Evolutionary conservation across 2,113 vertebrate species (phyloP), one percentile per base, ranked within the genome.

Genomic region (Myotis brandtii): DNA sequence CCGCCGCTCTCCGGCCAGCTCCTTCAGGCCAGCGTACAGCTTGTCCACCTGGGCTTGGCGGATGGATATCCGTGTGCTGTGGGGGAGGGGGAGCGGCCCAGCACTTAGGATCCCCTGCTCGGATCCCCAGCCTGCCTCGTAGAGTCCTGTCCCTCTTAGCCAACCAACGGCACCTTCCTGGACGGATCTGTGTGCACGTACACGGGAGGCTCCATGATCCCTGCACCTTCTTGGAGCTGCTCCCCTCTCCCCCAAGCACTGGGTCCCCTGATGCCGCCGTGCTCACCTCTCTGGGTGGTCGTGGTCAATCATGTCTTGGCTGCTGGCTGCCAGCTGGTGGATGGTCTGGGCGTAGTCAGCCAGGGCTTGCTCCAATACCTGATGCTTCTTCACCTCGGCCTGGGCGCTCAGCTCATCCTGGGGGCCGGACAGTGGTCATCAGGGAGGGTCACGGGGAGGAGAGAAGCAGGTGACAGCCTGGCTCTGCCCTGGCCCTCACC

Each of bases 331-430:
- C 17, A 99, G 98, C 96, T 99, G 99, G 93, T 99, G 99, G 93
- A 99, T 98, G 70, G 99, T 99, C 97, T 99, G 99, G 50, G 99
- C 99, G 1, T 99, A 99, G 96, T 99, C 99, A 17, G 99, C 99
- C 94, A 99, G 98, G 8, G 99, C 99, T 97, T 99, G 99, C 89
- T 99, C 99, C 96, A 99, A 94, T 9, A 97, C 99, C 98, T 99
- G 98, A 95, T 99, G 99, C 92, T 99, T 99, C 98, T 99, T 99
- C 59, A 99, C 99, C 99, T 99, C 99, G 32, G 99, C 99, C 79
- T 99, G 97, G 73, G 99, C 99, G 1, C 99, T 99, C 97, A 99
- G 99, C 97, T 99, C 99, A n/a, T 99, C 99, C 99, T 99, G 91
- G 81, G 40, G 82, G 46, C 72, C 2, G 14, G 27, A 25, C 5